phyloP scores from a whole-genome alignment of 1,140 invertebrate species.

The Coboldia fuscipes region DNA sequence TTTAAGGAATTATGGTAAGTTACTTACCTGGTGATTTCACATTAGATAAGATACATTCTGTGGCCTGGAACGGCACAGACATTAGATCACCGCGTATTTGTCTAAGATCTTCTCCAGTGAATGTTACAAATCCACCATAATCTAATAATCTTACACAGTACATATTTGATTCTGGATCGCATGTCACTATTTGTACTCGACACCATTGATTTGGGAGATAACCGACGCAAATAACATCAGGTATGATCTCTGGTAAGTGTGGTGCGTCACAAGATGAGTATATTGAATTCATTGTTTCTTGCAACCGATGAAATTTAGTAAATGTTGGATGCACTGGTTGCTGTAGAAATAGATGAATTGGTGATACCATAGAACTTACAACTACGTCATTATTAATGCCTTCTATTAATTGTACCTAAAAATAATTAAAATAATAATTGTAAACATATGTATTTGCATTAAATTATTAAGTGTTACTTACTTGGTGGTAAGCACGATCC shows the following conservation, averaged over 20 bases:
- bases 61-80: constrained; percentile 84
- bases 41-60: constrained; percentile 79
- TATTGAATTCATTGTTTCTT: constrained; percentile 43
- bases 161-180: constrained; percentile 39
- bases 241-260: constrained; percentile 36
- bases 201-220: constrained; percentile 70
- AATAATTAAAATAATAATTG: constrained; percentile 8
- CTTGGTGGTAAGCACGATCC: constrained; percentile 4
- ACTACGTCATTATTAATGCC: constrained; percentile 85
- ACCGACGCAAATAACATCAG: constrained; percentile 72
- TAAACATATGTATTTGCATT: constrained; percentile 7
- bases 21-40: constrained; percentile 59
- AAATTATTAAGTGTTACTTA: neutral
- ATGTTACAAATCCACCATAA: constrained; percentile 74
- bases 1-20: constrained; percentile 12
- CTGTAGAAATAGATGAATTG: constrained; percentile 80
- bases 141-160: constrained; percentile 77
- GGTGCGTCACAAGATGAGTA: constrained; percentile 42
- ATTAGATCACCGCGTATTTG: constrained; percentile 86
- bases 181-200: constrained; percentile 58
- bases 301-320: constrained; percentile 52
- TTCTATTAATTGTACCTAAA: constrained; percentile 62
- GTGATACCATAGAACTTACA: constrained; percentile 60
- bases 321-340: constrained; percentile 83
- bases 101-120: constrained; percentile 45